Percentiles rank a stretch among this genome's conserved stretches.
These are phyloP conservation scores for Amphimallon solstitiale DNA, from an alignment of 2,888 invertebrate species.

Conservation along the genomic window DNA sequence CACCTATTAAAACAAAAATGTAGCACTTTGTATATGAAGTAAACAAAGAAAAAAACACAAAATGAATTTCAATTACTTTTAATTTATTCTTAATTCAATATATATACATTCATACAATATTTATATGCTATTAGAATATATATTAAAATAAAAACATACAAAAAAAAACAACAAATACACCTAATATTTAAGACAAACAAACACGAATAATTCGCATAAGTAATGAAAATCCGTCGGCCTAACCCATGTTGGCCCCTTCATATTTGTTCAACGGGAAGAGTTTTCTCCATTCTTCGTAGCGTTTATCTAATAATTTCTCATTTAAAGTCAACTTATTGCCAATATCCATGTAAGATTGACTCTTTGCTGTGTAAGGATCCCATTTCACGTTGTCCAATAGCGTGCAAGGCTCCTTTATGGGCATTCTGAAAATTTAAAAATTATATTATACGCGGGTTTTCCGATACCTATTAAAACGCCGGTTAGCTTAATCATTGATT, in stretches of 20 bases:
- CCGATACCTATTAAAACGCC: no score
- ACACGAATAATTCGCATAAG: constrained; percentile 4
- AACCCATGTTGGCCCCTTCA: constrained; percentile 40
- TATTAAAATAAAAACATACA: no score
- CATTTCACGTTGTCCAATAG: constrained; percentile 59
- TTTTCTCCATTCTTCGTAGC: constrained; percentile 61
- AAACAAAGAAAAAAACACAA: no score
- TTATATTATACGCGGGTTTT: no score
- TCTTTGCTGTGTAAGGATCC: constrained; percentile 58
- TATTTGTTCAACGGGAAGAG: constrained; percentile 57
- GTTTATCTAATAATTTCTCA: constrained; percentile 58
- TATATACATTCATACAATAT: no score
- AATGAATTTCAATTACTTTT: no score
- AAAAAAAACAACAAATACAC: no score
- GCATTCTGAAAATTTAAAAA: constrained; percentile 61
- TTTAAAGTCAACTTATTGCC: constrained; percentile 58
- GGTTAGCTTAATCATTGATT: no score
- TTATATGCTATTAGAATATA: no score
- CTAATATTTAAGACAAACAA: constrained; percentile 2
- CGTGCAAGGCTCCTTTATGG: constrained; percentile 58
- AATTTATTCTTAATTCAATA: no score
- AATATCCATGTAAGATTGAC: constrained; percentile 62
- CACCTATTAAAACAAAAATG: no score
- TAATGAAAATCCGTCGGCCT: not conserved
- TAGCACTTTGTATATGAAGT: no score